These are phyloP conservation scores for Nematostella vectensis DNA, from an alignment of 92 coral and sea anemone species.

Conservation along the genomic window DNA sequence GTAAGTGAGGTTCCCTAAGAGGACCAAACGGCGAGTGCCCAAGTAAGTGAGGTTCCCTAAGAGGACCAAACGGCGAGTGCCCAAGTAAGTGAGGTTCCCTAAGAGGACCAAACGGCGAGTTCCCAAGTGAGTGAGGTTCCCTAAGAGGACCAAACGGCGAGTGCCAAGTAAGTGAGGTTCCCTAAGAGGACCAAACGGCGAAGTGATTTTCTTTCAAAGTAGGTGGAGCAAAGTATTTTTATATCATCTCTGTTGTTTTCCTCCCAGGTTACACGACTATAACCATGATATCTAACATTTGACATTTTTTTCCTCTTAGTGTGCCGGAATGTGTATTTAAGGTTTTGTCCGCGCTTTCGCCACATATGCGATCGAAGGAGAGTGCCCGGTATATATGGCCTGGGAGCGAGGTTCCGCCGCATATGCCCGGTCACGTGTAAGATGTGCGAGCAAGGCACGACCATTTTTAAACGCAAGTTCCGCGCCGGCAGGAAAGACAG, in stretches of 20 bases:
- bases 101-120: neutral
- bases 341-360: neutral
- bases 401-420: neutral
- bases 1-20: neutral
- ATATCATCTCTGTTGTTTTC: too few species aligned
- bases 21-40: neutral
- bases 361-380: neutral
- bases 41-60: neutral
- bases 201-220: too few species aligned
- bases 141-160: too few species aligned
- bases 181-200: too few species aligned
- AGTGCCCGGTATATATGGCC: neutral
- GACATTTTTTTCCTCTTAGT: neutral
- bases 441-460: neutral
- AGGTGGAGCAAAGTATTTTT: too few species aligned
- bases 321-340: neutral
- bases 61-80: neutral
- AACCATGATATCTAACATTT: too few species aligned
- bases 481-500: too few species aligned
- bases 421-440: neutral
- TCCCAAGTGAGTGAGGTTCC: neutral
- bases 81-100: neutral
- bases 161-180: too few species aligned
- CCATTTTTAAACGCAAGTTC: neutral
- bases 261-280: too few species aligned